A percentile compares a stretch with the other conserved stretches of the same genome.
Evolutionary conservation across 1,140 invertebrate genomes (phyloP).

Genomic region (Spodoptera litura): DNA sequence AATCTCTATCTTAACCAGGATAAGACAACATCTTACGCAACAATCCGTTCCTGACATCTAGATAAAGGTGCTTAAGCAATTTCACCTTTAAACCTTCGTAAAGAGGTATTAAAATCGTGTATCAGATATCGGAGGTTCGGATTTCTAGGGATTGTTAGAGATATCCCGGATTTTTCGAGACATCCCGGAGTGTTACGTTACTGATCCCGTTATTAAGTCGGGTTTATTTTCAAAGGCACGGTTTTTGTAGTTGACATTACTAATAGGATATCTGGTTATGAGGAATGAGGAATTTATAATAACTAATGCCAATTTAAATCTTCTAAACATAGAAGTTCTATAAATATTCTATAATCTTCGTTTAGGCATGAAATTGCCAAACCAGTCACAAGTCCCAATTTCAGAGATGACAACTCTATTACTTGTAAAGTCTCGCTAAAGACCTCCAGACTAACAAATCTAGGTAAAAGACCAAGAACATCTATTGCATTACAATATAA

Average conservation of each 20-base stretch:
- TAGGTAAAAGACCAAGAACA: too few relatives aligned
- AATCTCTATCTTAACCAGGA: slow-evolving; percentile 11
- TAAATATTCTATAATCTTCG: too few relatives aligned
- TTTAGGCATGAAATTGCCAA: too few relatives aligned
- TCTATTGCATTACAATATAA: too few relatives aligned
- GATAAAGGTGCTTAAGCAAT: background rate
- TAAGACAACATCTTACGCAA: slow-evolving; percentile 7
- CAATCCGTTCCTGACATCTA: background rate
- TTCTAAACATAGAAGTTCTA: too few relatives aligned
- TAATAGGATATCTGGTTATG: background rate
- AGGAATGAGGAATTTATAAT: too few relatives aligned
- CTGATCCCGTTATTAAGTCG: background rate
- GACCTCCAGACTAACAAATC: too few relatives aligned
- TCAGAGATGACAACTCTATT: too few relatives aligned
- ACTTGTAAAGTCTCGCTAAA: too few relatives aligned
- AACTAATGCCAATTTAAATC: too few relatives aligned
- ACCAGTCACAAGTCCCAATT: too few relatives aligned
- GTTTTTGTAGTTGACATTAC: background rate
- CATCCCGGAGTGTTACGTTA: slow-evolving; percentile 3
- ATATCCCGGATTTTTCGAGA: slow-evolving; percentile 27
- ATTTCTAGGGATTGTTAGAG: background rate
- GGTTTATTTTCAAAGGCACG: too few relatives aligned
- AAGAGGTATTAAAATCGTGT: slow-evolving; percentile 2
- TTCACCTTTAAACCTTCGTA: background rate
- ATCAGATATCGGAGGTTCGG: background rate